A percentile compares a stretch with the other conserved stretches of the same genome.
These are phyloP conservation scores for Drosophila anceps DNA, from an alignment of 2,888 invertebrate genomes.

Conservation along the genomic window DNA sequence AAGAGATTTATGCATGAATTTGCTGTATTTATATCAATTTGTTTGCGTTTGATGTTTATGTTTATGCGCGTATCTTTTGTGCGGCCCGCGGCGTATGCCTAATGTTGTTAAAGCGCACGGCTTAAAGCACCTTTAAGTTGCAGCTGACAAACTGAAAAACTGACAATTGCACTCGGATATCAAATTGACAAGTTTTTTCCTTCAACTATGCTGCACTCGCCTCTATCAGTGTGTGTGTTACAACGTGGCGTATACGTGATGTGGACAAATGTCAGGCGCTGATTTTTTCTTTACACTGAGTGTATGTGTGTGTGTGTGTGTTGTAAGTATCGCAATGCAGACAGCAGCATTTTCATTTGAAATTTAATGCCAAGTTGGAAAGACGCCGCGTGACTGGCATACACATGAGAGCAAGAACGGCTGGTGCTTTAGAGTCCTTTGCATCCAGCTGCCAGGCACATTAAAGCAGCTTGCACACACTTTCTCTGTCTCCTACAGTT, in stretches of 20 bases:
- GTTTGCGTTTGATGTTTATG: conserved; percentile 49
- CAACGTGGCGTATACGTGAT: conserved; percentile 77
- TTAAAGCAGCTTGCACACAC: conserved; percentile 50
- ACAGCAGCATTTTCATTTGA: conserved; percentile 81
- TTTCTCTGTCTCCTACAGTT: conserved; percentile 6
- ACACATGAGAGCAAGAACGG: conserved; percentile 37
- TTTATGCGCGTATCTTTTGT: conserved; percentile 10
- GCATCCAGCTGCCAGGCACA: conserved; percentile 42
- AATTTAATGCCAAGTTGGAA: conserved; percentile 77
- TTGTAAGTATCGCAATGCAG: conserved; percentile 68
- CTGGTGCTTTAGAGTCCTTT: conserved; percentile 12
- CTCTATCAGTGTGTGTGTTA: conserved; percentile 31
- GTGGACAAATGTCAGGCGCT: conserved; percentile 67
- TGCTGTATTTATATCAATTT: conserved; percentile 26
- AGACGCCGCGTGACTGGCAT: conserved; percentile 75
- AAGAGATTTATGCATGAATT: conserved; percentile 66
- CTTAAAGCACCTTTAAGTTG: conserved; percentile 40
- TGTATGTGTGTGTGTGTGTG: conserved; percentile 14
- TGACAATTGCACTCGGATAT: conserved; percentile 34
- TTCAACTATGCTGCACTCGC: not conserved
- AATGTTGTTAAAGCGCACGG: conserved; percentile 42
- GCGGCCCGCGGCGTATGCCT: conserved; percentile 49
- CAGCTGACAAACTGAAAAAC: not conserved
- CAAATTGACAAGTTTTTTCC: conserved; percentile 66
- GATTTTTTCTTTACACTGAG: conserved; percentile 53